Percentiles rank a stretch among this genome's conserved stretches.
These are phyloP conservation scores for Campylomormyrus tamandua DNA, from an alignment of 2,113 vertebrate genomes.

Conservation along the genomic window DNA sequence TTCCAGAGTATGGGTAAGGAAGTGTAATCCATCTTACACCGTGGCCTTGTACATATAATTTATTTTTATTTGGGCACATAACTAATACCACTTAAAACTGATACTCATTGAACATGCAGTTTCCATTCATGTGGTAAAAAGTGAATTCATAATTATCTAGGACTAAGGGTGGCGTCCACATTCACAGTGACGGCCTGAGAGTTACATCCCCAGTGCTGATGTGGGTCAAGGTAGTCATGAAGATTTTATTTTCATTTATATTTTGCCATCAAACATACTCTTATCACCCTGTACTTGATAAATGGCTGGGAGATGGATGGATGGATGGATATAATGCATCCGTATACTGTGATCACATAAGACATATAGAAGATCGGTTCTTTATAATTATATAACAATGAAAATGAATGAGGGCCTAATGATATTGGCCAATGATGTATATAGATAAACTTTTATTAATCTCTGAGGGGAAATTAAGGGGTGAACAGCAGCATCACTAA, in stretches of 20 bases:
- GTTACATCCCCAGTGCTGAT: constrained; percentile 90
- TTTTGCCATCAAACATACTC: neutral
- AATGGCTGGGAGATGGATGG: neutral
- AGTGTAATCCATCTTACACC: neutral
- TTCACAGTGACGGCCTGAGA: constrained; percentile 72
- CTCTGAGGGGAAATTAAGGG: neutral
- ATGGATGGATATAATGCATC: neutral
- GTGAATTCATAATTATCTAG: constrained; percentile 47
- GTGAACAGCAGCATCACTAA: neutral
- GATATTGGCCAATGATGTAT: neutral
- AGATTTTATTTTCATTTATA: neutral
- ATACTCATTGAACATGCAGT: neutral
- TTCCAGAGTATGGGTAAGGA: constrained; percentile 77
- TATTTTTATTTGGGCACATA: neutral
- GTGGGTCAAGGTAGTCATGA: constrained; percentile 82
- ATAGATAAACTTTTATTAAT: neutral
- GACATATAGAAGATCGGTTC: neutral
- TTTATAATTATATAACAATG: neutral
- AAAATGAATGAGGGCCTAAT: neutral
- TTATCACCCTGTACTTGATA: neutral
- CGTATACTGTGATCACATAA: neutral
- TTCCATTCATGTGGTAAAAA: neutral
- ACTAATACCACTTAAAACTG: neutral
- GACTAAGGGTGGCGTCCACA: constrained; percentile 78
- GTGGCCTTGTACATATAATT: neutral